Conservation (phyloP, 1,140 invertebrate species). For the Alviniconcha marisindica region DNA sequence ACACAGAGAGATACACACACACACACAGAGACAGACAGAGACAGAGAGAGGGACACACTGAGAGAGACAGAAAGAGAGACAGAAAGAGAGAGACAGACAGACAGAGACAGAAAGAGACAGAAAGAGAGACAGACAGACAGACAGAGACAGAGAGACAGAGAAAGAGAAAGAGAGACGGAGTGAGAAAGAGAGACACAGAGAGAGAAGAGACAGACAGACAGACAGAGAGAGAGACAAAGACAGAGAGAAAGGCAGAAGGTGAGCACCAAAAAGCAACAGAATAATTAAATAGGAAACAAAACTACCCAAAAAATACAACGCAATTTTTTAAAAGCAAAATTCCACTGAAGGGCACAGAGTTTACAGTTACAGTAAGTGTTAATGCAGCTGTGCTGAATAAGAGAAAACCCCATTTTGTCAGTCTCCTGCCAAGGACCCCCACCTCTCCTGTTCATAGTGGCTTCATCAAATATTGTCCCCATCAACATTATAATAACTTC, state of each 20-base stretch:
- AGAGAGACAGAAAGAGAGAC: constrained; percentile 8
- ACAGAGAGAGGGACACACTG: not conserved
- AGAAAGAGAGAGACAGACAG: not conserved
- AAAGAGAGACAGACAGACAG: not conserved
- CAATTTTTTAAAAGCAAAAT: no score
- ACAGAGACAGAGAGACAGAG: not conserved
- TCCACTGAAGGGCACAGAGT: no score
- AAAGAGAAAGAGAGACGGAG: not conserved
- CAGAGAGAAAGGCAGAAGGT: no score
- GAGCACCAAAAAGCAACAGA: constrained; percentile 10
- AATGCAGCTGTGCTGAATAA: no score
- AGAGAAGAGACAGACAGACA: not conserved
- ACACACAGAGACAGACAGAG: not conserved
- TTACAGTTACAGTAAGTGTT: no score
- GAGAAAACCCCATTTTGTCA: no score
- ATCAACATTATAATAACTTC: no score
- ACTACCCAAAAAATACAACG: not conserved
- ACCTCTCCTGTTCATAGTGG: no score
- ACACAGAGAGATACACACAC: not conserved
- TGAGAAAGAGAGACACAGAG: not conserved
- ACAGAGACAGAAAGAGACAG: not conserved
- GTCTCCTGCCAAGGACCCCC: no score
- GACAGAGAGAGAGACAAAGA: constrained; percentile 6
- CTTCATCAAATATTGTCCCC: no score
- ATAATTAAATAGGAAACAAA: not conserved